A percentile compares a stretch with the other conserved stretches of the same genome.
These are phyloP conservation scores for Mya arenaria DNA, from an alignment of 1,140 invertebrate species.

Conservation along the genomic window DNA sequence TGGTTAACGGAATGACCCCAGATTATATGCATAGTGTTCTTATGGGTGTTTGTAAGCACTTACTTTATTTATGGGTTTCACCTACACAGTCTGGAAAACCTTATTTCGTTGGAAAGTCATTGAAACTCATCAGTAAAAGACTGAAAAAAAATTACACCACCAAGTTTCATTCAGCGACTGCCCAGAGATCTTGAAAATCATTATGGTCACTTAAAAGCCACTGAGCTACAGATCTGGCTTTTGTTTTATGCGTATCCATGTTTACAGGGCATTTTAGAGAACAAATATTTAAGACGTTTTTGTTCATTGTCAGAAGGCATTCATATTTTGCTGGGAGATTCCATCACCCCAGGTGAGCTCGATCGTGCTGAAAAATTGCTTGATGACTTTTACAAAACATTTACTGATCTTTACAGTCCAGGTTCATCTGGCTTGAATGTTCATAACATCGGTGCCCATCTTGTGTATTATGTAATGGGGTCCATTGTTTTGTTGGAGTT, in stretches of 20 bases:
- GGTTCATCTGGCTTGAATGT: constrained; percentile 56
- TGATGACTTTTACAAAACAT: constrained; percentile 45
- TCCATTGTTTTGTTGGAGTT: constrained; percentile 58
- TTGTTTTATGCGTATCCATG: constrained; percentile 55
- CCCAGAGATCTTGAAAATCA: constrained; percentile 56
- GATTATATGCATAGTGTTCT: constrained; percentile 63
- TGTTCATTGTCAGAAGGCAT: constrained; percentile 48
- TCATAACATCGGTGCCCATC: constrained; percentile 55
- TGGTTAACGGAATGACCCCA: constrained; percentile 19
- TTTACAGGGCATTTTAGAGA: constrained; percentile 43
- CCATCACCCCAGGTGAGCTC: constrained; percentile 13
- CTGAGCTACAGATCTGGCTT: constrained; percentile 54
- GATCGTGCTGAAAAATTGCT: constrained; percentile 43
- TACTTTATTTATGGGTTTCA: constrained; percentile 49
- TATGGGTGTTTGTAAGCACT: constrained; percentile 44
- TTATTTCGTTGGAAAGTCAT: constrained; percentile 50
- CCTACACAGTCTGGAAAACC: constrained; percentile 1
- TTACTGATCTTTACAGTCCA: constrained; percentile 30
- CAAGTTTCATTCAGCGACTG: constrained; percentile 40
- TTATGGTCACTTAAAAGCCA: constrained; percentile 50
- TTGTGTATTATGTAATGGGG: constrained; percentile 56
- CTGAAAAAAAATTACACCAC: constrained; percentile 50
- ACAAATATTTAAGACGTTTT: constrained; percentile 54
- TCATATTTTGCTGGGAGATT: constrained; percentile 54
- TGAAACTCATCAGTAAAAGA: constrained; percentile 36